These are phyloP conservation scores for Petrocephalus microphthalmus DNA, from an alignment of 2,113 vertebrate genomes.

Conservation along the genomic window DNA sequence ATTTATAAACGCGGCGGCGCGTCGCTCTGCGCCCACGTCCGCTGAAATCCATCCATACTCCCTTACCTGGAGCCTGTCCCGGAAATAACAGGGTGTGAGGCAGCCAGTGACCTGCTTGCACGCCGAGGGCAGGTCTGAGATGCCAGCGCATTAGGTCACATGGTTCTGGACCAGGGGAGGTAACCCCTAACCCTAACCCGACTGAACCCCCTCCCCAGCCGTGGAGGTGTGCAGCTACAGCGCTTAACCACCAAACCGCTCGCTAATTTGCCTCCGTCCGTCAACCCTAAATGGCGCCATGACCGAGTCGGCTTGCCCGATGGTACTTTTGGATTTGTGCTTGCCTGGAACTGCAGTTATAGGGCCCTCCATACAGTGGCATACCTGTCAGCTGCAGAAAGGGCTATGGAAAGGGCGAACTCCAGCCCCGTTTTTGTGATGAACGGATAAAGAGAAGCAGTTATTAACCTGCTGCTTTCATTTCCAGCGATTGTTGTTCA, in stretches of 20 bases:
- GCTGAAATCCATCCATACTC: background rate
- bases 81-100: background rate
- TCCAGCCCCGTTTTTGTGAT: background rate
- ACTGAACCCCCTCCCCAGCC: background rate
- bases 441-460: background rate
- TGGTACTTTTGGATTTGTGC: background rate
- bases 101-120: background rate
- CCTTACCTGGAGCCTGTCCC: background rate
- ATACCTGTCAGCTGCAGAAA: background rate
- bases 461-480: background rate
- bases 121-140: background rate
- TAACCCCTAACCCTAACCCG: background rate
- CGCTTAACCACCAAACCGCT: background rate
- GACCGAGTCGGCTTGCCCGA: background rate
- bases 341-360: background rate
- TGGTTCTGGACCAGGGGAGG: background rate
- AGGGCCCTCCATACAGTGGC: background rate
- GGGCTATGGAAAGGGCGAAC: background rate
- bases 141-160: background rate
- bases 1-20: background rate
- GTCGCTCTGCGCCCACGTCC: background rate
- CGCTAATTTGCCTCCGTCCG: background rate
- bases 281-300: background rate
- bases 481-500: background rate
- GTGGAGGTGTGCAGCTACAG: background rate